phyloP scores from a whole-genome alignment of 2,888 invertebrate species.

The Agrochola circellaris region DNA sequence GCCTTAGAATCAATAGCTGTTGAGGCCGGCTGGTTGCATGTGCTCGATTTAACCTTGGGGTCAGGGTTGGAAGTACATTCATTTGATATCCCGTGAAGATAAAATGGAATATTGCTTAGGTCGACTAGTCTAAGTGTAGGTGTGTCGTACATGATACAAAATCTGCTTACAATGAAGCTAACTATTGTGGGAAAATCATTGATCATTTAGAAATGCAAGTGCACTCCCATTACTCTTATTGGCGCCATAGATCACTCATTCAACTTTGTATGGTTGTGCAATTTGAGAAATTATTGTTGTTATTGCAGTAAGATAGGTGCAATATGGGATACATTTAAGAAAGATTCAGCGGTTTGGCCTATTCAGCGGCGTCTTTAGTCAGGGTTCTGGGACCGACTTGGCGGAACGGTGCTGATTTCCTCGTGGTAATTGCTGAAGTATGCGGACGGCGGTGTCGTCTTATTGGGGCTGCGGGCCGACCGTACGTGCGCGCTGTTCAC shows the following conservation, averaged over 20 bases:
- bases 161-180: constrained; percentile 33
- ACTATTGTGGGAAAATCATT: constrained; percentile 21
- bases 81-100: constrained; percentile 76
- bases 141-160: constrained; percentile 31
- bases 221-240: constrained; percentile 1
- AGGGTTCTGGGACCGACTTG: constrained; percentile 75
- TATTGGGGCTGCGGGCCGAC: constrained; percentile 87
- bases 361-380: constrained; percentile 59
- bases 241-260: constrained; percentile 10
- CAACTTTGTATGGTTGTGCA: constrained; percentile 18
- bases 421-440: constrained; percentile 89
- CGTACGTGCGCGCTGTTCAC: constrained; percentile 89
- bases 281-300: constrained; percentile 28
- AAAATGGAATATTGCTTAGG: constrained; percentile 70
- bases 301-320: constrained; percentile 35
- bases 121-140: constrained; percentile 56
- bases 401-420: constrained; percentile 87
- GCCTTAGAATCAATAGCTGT: constrained; percentile 73
- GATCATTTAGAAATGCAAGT: constrained; percentile 17
- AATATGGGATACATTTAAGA: constrained; percentile 2
- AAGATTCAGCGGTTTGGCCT: constrained; percentile 10
- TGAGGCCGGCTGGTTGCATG: constrained; percentile 75
- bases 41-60: constrained; percentile 78
- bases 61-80: constrained; percentile 79
- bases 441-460: constrained; percentile 89